Conservation (phyloP, 2,888 invertebrate genomes). For the Parasteatoda lunata region DNA sequence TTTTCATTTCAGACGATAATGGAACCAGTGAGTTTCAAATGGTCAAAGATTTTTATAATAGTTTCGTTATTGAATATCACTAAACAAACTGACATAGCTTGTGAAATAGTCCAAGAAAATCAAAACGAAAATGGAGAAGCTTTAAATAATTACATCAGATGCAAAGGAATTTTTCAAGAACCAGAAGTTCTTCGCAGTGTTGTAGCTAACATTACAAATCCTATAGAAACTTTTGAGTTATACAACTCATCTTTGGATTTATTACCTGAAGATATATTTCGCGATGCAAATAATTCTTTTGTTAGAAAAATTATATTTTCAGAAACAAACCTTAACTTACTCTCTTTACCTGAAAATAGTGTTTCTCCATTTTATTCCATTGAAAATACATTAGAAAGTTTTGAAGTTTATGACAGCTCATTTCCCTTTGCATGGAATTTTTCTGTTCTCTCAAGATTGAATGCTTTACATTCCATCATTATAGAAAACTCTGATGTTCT, state of each 20-base stretch:
- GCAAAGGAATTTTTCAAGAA: conserved; percentile 23
- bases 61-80: no score
- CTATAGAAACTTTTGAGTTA: conserved; percentile 31
- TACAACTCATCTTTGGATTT: conserved; percentile 23
- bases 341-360: conserved; percentile 10
- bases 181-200: conserved; percentile 4
- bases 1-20: no score
- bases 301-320: conserved; percentile 34
- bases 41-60: no score
- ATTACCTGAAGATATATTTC: conserved; percentile 36
- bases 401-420: conserved; percentile 50
- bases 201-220: conserved; percentile 23
- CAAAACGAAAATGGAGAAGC: no score
- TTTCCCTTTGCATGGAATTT: conserved; percentile 52
- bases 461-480: conserved; percentile 18
- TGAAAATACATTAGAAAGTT: conserved; percentile 26
- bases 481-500: conserved; percentile 48
- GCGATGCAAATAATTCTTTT: neutral
- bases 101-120: no score
- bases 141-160: neutral
- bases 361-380: conserved; percentile 29
- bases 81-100: no score
- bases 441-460: conserved; percentile 12
- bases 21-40: no score
- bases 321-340: conserved; percentile 20